A percentile compares a stretch with the other conserved stretches of the same genome.
phyloP scores from a whole-genome alignment of 2,113 vertebrate species.

The Dicrurus megarhynchus region DNA sequence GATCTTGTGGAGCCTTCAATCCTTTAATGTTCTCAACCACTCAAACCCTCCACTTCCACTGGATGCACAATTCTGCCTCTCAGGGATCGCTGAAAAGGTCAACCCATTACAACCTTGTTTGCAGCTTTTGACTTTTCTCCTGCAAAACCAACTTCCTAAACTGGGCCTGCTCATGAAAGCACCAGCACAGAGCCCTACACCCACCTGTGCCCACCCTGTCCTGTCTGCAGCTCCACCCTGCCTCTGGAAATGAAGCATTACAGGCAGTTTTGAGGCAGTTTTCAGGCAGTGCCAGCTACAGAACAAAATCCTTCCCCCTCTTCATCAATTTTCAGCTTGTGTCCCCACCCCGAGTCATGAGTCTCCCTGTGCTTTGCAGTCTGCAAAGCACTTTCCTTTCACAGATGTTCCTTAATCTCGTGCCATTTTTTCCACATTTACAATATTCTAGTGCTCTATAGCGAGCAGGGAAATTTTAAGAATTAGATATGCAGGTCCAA shows the following conservation, averaged over 20 bases:
- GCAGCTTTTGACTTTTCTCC: not conserved
- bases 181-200: not conserved
- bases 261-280: not conserved
- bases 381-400: not conserved
- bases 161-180: not conserved
- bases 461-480: not conserved
- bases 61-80: not conserved
- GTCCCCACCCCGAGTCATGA: fast-evolving
- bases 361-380: not conserved
- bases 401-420: not conserved
- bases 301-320: not conserved
- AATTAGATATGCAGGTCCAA: not conserved
- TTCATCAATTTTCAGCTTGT: not conserved
- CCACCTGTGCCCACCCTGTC: not conserved
- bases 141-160: not conserved
- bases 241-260: not conserved
- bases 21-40: not conserved
- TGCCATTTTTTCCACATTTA: not conserved
- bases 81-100: not conserved
- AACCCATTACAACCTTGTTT: not conserved
- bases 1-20: not conserved
- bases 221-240: not conserved
- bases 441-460: not conserved
- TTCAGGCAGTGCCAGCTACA: not conserved
- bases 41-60: not conserved